A percentile compares a stretch with the other conserved stretches of the same genome.
Conservation (phyloP, 2,888 invertebrate genomes). For the Idaea biselata region DNA sequence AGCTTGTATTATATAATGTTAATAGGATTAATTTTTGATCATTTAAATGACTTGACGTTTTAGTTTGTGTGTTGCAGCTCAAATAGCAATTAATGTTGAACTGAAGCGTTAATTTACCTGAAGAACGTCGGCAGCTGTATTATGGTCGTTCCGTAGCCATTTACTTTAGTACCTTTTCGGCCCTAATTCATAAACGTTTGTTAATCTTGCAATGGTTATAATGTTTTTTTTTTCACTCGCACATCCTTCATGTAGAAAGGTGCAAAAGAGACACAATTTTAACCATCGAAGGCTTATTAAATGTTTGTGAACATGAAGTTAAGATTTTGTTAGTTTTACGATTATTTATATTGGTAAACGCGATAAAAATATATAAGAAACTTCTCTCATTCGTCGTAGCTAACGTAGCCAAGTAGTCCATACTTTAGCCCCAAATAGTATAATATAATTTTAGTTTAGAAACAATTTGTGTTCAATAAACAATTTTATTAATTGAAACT, state of each 20-base stretch:
- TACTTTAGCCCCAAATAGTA: constrained; percentile 18
- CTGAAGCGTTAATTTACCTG: constrained; percentile 17
- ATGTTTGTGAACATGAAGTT: background rate
- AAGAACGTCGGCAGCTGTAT: constrained; percentile 21
- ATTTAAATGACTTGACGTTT: constrained; percentile 7
- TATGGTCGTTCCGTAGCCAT: constrained; percentile 37
- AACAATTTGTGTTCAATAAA: constrained; percentile 25
- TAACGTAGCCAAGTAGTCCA: background rate
- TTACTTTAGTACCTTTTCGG: constrained; percentile 29
- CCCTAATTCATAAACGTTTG: background rate
- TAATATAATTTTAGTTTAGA: constrained; percentile 30
- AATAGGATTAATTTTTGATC: background rate
- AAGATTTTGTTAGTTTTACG: background rate
- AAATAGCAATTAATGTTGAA: constrained; percentile 31
- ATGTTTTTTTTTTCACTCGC: too few relatives aligned
- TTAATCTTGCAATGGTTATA: too few relatives aligned
- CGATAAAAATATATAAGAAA: background rate
- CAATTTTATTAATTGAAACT: constrained; percentile 18
- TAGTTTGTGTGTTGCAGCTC: constrained; percentile 41
- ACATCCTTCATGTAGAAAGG: too few relatives aligned
- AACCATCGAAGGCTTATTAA: too few relatives aligned
- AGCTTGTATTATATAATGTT: too few relatives aligned
- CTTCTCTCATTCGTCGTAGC: background rate
- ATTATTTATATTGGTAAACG: background rate
- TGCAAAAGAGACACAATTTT: too few relatives aligned